Evolutionary conservation across 2,113 vertebrate species (phyloP).

Genomic region (Nerophis ophidion): DNA sequence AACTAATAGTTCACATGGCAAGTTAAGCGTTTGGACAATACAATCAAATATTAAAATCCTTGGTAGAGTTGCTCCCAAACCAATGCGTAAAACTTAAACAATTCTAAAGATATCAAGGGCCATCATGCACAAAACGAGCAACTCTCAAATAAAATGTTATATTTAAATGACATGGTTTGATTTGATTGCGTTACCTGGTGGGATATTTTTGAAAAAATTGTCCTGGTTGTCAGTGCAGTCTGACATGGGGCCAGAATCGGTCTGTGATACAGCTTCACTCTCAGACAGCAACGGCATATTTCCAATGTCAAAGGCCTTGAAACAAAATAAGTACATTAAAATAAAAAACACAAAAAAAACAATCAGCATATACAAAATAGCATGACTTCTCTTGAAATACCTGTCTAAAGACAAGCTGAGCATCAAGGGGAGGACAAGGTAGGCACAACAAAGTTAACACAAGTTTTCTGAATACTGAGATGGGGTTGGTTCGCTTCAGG

Average conservation of each 20-base stretch:
- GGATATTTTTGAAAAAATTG: neutral
- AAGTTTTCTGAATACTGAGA: constrained; percentile 63
- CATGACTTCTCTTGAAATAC: neutral
- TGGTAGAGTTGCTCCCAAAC: no score
- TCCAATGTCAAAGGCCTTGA: constrained; percentile 51
- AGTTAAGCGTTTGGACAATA: no score
- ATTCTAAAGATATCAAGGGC: no score
- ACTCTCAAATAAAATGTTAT: neutral
- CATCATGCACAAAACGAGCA: neutral
- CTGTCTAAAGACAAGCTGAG: constrained; percentile 52
- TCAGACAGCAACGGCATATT: constrained; percentile 20
- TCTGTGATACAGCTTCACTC: constrained; percentile 34
- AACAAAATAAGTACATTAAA: neutral
- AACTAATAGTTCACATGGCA: no score
- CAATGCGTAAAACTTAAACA: no score
- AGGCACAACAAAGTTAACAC: constrained; percentile 64
- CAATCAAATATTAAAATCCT: no score
- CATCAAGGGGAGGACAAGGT: constrained; percentile 61
- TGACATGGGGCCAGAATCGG: constrained; percentile 25
- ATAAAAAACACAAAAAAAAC: neutral
- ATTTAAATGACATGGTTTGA: neutral
- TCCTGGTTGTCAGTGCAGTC: constrained; percentile 14
- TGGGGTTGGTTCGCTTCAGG: constrained; percentile 37
- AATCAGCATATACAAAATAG: neutral
- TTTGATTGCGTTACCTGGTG: neutral